Conservation (phyloP, 2,888 invertebrate genomes). For the Amiota mariae region DNA sequence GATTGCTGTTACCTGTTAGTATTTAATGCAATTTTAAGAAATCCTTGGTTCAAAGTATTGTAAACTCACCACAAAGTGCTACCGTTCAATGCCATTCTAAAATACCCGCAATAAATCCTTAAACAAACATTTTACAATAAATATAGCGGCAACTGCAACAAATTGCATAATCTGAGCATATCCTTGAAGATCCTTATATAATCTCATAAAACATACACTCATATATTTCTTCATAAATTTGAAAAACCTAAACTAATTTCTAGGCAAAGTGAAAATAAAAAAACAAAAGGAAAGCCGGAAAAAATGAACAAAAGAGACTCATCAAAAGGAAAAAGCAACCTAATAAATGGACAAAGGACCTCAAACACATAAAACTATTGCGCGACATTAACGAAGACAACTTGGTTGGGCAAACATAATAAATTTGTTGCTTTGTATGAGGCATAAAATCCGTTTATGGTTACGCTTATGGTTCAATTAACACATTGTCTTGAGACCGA, state of each 20-base stretch:
- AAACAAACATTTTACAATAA: neutral
- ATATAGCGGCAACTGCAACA: constrained; percentile 54
- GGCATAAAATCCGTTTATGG: constrained; percentile 65
- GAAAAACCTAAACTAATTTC: constrained; percentile 8
- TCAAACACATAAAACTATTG: constrained; percentile 10
- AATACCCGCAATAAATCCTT: constrained; percentile 18
- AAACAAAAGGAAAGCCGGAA: neutral
- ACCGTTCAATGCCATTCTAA: neutral
- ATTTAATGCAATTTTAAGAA: too few species aligned
- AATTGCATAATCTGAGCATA: constrained; percentile 57
- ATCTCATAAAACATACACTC: neutral
- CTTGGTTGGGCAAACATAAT: constrained; percentile 19
- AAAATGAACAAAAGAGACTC: neutral
- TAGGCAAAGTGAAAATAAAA: neutral
- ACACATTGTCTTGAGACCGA: constrained; percentile 59
- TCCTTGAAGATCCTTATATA: constrained; percentile 23
- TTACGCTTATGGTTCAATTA: constrained; percentile 70
- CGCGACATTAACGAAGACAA: neutral
- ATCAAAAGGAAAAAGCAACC: neutral
- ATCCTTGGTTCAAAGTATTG: too few species aligned
- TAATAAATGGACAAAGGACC: constrained; percentile 8
- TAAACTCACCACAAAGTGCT: neutral
- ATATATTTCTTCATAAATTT: neutral
- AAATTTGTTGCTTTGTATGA: constrained; percentile 25
- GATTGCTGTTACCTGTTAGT: too few species aligned